Conservation (phyloP, 1,140 invertebrate genomes). For the Drosophila pallidifrons region DNA sequence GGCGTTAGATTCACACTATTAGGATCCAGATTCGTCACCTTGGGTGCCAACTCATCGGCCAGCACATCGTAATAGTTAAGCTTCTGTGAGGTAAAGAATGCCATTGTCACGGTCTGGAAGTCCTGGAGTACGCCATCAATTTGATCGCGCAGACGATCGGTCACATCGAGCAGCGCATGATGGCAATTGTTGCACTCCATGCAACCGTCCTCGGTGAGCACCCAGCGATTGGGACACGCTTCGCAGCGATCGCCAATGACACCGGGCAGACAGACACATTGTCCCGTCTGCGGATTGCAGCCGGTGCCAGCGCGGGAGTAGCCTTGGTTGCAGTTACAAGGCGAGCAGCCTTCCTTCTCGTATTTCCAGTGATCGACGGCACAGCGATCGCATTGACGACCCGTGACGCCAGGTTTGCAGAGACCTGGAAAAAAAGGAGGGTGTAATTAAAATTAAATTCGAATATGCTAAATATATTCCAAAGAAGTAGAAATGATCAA, state of each 20-base stretch:
- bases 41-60: conserved; percentile 87
- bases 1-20: conserved; percentile 88
- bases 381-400: conserved; percentile 95
- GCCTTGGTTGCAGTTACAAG: conserved; percentile 94
- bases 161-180: conserved; percentile 93
- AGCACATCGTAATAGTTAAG: conserved; percentile 91
- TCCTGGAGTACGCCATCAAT: conserved; percentile 89
- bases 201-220: conserved; percentile 89
- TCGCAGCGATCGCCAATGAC: conserved; percentile 98
- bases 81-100: conserved; percentile 92
- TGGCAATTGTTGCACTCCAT: conserved; percentile 95
- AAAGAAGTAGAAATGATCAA: background rate
- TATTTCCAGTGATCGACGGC: conserved; percentile 97
- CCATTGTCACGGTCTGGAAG: conserved; percentile 89
- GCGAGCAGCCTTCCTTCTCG: conserved; percentile 92
- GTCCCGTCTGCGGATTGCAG: conserved; percentile 94
- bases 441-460: no score
- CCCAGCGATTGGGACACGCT: conserved; percentile 94
- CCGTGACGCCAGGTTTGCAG: conserved; percentile 95
- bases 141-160: conserved; percentile 89
- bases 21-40: conserved; percentile 89
- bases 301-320: conserved; percentile 94
- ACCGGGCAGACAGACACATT: conserved; percentile 97
- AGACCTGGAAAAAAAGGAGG: conserved; percentile 35
- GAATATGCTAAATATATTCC: no score